phyloP scores from a whole-genome alignment of 2,888 invertebrate species.

The Trimorus sp. region DNA sequence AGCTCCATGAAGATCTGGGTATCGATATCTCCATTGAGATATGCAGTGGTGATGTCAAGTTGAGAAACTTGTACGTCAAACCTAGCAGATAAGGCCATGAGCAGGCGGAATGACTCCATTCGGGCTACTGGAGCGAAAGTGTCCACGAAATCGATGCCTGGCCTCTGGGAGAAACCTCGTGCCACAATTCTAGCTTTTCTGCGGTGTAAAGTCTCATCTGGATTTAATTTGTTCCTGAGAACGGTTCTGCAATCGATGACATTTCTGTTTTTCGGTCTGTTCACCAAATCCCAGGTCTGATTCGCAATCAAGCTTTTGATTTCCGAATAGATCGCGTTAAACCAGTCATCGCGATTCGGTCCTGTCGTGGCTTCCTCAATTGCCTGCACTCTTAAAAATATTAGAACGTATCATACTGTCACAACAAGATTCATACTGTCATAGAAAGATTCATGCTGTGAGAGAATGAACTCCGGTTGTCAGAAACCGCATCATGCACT shows the following conservation, averaged over 20 bases:
- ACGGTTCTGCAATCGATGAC: neutral
- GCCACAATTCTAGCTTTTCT: slow-evolving; percentile 55
- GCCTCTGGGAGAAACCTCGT: slow-evolving; percentile 34
- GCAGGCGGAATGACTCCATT: slow-evolving; percentile 18
- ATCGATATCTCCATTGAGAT: slow-evolving; percentile 19
- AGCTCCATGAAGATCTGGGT: slow-evolving; percentile 12
- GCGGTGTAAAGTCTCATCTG: neutral
- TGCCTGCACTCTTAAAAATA: too few species aligned
- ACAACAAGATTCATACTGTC: too few species aligned
- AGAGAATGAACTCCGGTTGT: too few species aligned
- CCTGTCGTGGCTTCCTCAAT: neutral
- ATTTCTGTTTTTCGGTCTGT: neutral
- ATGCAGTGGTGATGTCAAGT: slow-evolving; percentile 29
- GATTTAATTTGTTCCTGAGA: neutral
- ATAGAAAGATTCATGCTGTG: too few species aligned
- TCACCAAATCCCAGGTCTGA: neutral
- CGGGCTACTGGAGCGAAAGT: slow-evolving; percentile 38
- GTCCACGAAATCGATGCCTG: slow-evolving; percentile 33
- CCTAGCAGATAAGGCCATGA: slow-evolving; percentile 9
- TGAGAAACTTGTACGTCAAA: slow-evolving; percentile 7
- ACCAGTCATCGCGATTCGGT: neutral
- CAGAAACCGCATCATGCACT: too few species aligned
- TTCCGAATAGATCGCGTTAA: slow-evolving; percentile 1
- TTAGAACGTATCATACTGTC: too few species aligned
- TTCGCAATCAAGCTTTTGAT: neutral